Base-by-base conservation (phyloP, 2,797 vertebrate species). In the Parauchenoglanis punctatus region DNA sequence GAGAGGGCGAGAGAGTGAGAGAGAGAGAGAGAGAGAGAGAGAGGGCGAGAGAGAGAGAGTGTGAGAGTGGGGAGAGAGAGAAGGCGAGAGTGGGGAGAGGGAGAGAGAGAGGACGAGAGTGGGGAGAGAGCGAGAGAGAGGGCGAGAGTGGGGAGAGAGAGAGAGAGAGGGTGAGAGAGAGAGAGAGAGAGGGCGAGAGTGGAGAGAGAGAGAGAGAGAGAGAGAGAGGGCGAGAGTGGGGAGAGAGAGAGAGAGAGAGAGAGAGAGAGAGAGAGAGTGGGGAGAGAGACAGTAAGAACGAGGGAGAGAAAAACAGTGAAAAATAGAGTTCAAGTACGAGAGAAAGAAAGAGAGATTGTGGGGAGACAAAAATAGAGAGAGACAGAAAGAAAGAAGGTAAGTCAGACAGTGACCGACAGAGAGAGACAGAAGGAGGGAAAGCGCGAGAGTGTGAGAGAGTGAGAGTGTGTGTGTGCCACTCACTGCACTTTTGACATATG, bases 401-500 rank as follows among this genome's bases (percentile, higher is more conserved):
- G 46, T 6, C 6, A 49, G 15, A 70, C 13, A 18, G 5, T 49
- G 10, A 46, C 11, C 10, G 8, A 46, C 2, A 20, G 18, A 12
- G 10, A 46, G 40, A 72, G 20, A 20, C 7, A 20, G 28, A 10
- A 7, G 12, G 13, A 35, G 28, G 2, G 15, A 68, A 31, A 44
- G 10, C 10, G 1, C 3, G 67, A 18, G 67, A 44, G 17, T 72
- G 68, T 20, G 70, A 7, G 67, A 17, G 31, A 7, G 28, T 31
- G 63, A 13, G 28, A 11, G 46, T 28, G 58, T 28, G 23, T 54
- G 68, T 52, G 31, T 28, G 18, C 49, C 68, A 44, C 35, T 61
- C 63, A 35, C 52, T 44, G 59, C 49, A 84, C 90, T 91, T 86
- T 84, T 85, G 89, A 89, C 88, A 67, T 31, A n/a, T 61, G 80